Evolutionary conservation across 1,140 invertebrate genomes (phyloP).

Genomic region (Bombus confusus): DNA sequence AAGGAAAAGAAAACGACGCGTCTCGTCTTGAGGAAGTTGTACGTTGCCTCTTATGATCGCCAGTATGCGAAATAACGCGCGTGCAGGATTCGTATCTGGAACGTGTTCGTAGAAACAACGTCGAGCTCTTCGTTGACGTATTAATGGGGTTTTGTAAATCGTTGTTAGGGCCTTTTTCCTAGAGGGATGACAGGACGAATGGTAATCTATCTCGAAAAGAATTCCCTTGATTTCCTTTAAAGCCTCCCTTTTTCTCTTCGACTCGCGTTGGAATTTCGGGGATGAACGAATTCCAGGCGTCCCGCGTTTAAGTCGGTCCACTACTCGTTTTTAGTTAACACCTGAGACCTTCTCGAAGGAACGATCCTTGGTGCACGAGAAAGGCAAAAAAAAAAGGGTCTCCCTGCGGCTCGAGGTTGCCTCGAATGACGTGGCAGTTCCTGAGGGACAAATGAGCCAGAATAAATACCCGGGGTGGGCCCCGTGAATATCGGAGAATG

Average conservation of each 20-base stretch:
- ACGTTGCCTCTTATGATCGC: conserved; percentile 7
- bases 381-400: conserved; percentile 21
- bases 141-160: not conserved
- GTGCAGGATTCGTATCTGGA: too few species aligned
- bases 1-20: not conserved
- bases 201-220: conserved; percentile 20
- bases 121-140: not conserved
- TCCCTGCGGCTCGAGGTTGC: conserved; percentile 8
- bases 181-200: not conserved
- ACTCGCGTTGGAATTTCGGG: conserved; percentile 6
- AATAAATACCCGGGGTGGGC: conserved; percentile 76
- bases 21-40: not conserved
- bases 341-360: conserved; percentile 57
- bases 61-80: not conserved
- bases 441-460: conserved; percentile 77
- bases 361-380: not conserved
- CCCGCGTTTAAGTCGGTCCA: conserved; percentile 21
- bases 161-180: not conserved
- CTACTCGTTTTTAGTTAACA: conserved; percentile 67
- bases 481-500: conserved; percentile 76
- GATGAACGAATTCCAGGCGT: conserved; percentile 26
- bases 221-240: not conserved
- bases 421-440: conserved; percentile 60
- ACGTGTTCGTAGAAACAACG: not conserved
- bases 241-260: not conserved